Base-by-base conservation (phyloP, 1,140 invertebrate species). In the Himalopsyche phryganea region DNA sequence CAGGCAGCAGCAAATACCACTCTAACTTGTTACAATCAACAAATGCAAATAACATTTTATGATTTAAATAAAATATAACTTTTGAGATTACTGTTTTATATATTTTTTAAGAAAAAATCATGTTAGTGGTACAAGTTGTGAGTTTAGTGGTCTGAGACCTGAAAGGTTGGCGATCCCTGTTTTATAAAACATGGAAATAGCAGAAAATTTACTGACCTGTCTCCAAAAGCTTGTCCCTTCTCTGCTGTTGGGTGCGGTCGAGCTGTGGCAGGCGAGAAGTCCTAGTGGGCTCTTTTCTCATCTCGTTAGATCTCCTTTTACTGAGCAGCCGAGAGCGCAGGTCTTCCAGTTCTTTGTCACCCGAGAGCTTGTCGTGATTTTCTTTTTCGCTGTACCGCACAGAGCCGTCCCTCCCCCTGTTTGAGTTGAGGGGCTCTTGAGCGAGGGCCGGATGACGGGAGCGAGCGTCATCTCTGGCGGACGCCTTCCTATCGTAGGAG, bases 301-400 rank as follows among this genome's bases (percentile, higher is more conserved):
- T 80, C 50, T 78, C 82, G 66, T 76, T 81, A 60, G 70, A 76
- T 74, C 72, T 81, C 28, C 82, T 74, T 72, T 86, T 85, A 65
- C 80, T 85, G 2, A 85, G 66, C 65, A 85, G 77, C 67, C 87
- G 79, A 66, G 86, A 86, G 64, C 88, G 80, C 65, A 90, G 76
- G 76, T 90, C 88, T 68, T 89, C 85, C 48, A 89, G 76, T 54
- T 84, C 83, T 63, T 78, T 79, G 67, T 81, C 80, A 56, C 77
- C 79, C 52, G 78, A 71, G 66, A 72, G 73, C 72, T 80, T 63
- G 68, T 81, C 66, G 63, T 82, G 71, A 61, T 83, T 73, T 73
- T 80, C 72, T 78, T 85, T 76, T 76, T 83, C 69, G 75, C 78
- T 66, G 70, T 82, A 69, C 74, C 71, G 72, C 11, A 35, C 69